Evolutionary conservation across 2,888 invertebrate species (phyloP).

Genomic region (Brachyopa scutellaris): DNA sequence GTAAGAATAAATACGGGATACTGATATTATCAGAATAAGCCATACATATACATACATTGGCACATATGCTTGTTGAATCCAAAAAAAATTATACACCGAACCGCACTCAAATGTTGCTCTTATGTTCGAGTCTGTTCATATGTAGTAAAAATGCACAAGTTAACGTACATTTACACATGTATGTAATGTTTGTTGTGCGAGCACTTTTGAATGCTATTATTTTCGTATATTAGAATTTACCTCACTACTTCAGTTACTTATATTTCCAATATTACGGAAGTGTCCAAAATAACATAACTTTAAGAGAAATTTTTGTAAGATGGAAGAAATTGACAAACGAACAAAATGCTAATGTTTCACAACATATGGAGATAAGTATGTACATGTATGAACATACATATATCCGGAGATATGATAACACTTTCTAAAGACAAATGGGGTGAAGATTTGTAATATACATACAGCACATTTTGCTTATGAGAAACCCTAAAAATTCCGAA

Average conservation of each 20-base stretch:
- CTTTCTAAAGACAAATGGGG: background rate
- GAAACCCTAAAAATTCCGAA: too few species aligned
- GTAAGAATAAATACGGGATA: background rate
- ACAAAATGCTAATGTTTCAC: background rate
- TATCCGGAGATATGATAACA: background rate
- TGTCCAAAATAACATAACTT: background rate
- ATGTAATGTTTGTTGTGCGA: too few species aligned
- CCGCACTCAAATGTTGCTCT: background rate
- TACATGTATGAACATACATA: too few species aligned
- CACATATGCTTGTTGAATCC: conserved; percentile 11
- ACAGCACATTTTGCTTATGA: too few species aligned
- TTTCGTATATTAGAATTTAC: background rate
- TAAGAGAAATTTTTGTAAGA: background rate
- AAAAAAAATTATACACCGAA: background rate
- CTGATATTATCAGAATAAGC: background rate
- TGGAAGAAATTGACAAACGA: background rate
- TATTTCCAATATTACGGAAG: background rate
- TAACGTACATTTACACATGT: too few species aligned
- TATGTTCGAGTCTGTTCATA: background rate
- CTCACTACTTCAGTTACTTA: background rate
- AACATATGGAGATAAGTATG: background rate
- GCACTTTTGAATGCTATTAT: too few species aligned
- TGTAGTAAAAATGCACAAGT: too few species aligned
- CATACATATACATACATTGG: too few species aligned
- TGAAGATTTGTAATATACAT: background rate